Evolutionary conservation across 2,888 invertebrate genomes (phyloP).

Genomic region (Furcula furcula): DNA sequence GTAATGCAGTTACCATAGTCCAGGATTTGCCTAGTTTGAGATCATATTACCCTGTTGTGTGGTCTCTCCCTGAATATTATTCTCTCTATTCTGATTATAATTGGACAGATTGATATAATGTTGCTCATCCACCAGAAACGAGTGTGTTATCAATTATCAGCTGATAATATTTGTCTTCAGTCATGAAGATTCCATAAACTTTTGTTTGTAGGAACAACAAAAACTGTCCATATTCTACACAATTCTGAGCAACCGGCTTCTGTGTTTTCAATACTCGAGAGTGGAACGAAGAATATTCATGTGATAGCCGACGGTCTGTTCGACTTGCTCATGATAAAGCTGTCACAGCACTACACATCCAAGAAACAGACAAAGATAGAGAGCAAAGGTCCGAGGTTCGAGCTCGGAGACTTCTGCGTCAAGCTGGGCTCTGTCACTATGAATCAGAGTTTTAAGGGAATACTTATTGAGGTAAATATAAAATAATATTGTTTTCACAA

Average conservation of each 20-base stretch:
- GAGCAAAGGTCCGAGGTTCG: conserved; percentile 93
- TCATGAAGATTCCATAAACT: not conserved
- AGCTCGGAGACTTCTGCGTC: conserved; percentile 95
- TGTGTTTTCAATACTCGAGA: conserved; percentile 95
- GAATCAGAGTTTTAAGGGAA: conserved; percentile 96
- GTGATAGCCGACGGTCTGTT: conserved; percentile 95
- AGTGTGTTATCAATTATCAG: too few relatives aligned
- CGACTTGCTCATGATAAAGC: conserved; percentile 94
- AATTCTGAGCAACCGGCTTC: conserved; percentile 98
- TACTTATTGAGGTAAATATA: conserved; percentile 89
- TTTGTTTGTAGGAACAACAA: conserved; percentile 83
- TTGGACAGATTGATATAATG: too few relatives aligned
- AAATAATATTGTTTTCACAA: too few relatives aligned
- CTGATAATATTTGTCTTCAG: too few relatives aligned
- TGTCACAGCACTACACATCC: conserved; percentile 92
- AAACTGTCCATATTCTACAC: conserved; percentile 95
- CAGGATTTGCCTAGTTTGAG: too few relatives aligned
- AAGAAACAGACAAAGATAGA: conserved; percentile 95
- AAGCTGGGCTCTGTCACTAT: conserved; percentile 96
- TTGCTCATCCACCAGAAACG: too few relatives aligned
- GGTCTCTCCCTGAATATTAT: too few relatives aligned
- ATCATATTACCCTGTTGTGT: too few relatives aligned
- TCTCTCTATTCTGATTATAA: too few relatives aligned
- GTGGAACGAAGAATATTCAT: conserved; percentile 91
- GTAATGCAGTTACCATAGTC: too few relatives aligned